Conservation (phyloP, 64 coral and sea anemone species). For the Exaiptasia diaphana region DNA sequence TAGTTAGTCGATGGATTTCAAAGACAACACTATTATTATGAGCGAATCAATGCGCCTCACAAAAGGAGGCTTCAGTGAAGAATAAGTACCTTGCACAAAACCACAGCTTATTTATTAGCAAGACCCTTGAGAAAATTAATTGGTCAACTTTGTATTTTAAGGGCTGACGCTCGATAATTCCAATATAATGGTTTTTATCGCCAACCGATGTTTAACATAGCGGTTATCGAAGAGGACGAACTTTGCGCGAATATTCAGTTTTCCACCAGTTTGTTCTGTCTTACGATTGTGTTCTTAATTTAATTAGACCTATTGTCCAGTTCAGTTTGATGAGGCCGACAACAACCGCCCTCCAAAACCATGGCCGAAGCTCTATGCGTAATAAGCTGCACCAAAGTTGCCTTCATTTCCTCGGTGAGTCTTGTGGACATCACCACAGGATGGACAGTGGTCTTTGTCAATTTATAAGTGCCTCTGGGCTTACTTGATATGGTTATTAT, state of each 20-base stretch:
- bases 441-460: neutral
- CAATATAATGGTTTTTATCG: neutral
- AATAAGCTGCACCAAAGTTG: neutral
- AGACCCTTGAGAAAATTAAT: neutral
- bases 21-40: neutral
- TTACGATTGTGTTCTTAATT: neutral
- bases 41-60: neutral
- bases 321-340: neutral
- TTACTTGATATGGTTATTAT: neutral
- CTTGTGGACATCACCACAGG: neutral
- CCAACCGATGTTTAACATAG: too few relatives aligned
- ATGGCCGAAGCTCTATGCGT: neutral
- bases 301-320: constrained; percentile 1
- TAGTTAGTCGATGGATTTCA: too few relatives aligned
- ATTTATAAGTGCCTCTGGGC: neutral
- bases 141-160: neutral
- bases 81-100: neutral
- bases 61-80: neutral
- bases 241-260: neutral
- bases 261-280: neutral
- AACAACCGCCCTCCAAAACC: neutral
- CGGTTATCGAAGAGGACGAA: neutral
- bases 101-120: neutral
- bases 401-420: neutral
- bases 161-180: neutral